Evolutionary conservation across 2,113 vertebrate genomes (phyloP), one percentile per base, ranked within the genome.

Genomic region (Carassius carassius): DNA sequence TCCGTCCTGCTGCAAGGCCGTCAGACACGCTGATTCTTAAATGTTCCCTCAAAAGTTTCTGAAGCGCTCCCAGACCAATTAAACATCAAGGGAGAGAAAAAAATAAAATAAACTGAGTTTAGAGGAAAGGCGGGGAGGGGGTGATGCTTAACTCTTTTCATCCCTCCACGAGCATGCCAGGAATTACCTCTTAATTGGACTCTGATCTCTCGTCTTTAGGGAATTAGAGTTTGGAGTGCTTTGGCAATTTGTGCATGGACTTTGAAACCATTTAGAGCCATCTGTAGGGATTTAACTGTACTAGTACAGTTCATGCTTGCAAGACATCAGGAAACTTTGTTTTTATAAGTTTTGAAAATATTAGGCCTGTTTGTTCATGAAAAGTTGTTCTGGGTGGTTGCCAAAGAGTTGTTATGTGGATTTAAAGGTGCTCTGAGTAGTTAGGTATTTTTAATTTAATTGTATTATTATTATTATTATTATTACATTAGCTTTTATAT

Each of bases 101-200:
- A 51, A 60, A 25, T 67, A 84, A 90, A 87, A 84, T 90, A 89
- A 90, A 92, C 91, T 29, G 74, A 56, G 74, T 85, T 89, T 83
- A 69, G 82, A 82, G 85, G 56, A 63, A 88, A 78, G 49, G 23
- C 35, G 14, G 83, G 84, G 81, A 90, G n/a, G 78, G 49, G 78
- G 62, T 29, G 12, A 84, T 23, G 23, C 84, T 83, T 79, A 89
- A 90, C 58, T 85, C 85, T 90, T 89, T 89, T 89, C 58, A 87
- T 86, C 87, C 82, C 60, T 83, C 84, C 78, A 23, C 78, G 89
- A 91, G 86, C 90, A 93, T 91, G 88, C 51, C 54, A 90, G 91
- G 92, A 94, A 95, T 94, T 90, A 81, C 86, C 70, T 25, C 37
- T 90, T 94, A 92, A 93, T 92, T 92, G 90, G 89, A 85, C 85